phyloP scores from a whole-genome alignment of 35 echinoderm and acorn worm genomes.

The Amphiura filiformis region DNA sequence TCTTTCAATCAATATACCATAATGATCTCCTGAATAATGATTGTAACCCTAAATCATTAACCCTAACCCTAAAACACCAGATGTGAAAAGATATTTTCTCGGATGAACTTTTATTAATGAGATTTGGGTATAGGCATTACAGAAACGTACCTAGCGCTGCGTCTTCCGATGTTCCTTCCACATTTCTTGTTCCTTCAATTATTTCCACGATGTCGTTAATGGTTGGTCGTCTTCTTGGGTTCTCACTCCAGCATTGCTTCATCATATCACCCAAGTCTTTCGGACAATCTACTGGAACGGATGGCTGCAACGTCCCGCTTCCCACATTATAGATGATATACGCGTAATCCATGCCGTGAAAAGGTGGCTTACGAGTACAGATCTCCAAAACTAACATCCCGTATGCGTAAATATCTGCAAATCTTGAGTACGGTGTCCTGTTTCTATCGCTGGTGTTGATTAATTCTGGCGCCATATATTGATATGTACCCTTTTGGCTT shows the following conservation, averaged over 20 bases:
- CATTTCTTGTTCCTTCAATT: too few species aligned
- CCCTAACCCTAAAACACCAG: too few species aligned
- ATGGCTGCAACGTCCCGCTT: background rate
- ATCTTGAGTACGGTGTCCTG: background rate
- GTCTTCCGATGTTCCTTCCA: too few species aligned
- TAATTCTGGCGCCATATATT: background rate
- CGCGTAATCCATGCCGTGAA: background rate
- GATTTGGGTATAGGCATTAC: too few species aligned
- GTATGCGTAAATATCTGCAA: background rate
- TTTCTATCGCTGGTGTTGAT: background rate
- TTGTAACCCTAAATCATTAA: too few species aligned
- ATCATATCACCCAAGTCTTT: background rate
- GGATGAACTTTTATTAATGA: too few species aligned
- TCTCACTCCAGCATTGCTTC: background rate
- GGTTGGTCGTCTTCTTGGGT: background rate
- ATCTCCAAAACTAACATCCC: background rate
- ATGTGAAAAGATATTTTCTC: too few species aligned
- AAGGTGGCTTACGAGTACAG: background rate
- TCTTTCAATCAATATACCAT: too few species aligned
- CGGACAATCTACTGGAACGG: background rate
- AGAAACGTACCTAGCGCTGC: too few species aligned
- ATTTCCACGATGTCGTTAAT: too few species aligned
- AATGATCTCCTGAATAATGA: too few species aligned
- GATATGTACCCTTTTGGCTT: background rate
- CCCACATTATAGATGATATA: background rate